Evolutionary conservation across 2,888 invertebrate genomes (phyloP).

Genomic region (Girardia tigrina): DNA sequence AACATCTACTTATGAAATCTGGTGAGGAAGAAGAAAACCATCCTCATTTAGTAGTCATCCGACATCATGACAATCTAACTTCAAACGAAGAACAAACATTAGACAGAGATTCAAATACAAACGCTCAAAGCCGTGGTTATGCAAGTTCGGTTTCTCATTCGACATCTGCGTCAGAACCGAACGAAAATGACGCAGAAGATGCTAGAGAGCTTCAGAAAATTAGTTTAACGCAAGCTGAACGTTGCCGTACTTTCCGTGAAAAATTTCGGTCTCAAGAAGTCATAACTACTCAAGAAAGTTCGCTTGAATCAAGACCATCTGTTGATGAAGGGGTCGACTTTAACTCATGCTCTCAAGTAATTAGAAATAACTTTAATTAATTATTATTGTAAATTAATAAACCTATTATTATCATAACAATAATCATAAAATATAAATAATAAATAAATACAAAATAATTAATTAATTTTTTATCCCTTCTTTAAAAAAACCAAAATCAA

Average conservation of each 20-base stretch:
- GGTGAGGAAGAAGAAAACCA: neutral
- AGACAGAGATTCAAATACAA: slow-evolving; percentile 4
- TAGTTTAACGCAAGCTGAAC: slow-evolving; percentile 12
- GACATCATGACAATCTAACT: neutral
- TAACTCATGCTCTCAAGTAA: slow-evolving; percentile 9
- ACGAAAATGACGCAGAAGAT: slow-evolving; percentile 2
- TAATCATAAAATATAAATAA: too few species aligned
- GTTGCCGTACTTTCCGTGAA: neutral
- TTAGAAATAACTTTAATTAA: too few species aligned
- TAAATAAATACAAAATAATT: too few species aligned
- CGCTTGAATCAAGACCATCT: neutral
- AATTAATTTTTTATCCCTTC: too few species aligned
- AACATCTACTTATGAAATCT: neutral
- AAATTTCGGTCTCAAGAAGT: neutral
- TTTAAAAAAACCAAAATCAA: too few species aligned
- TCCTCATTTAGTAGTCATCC: neutral
- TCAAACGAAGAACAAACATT: neutral
- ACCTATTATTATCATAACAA: too few species aligned
- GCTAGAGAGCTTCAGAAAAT: neutral
- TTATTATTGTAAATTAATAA: too few species aligned
- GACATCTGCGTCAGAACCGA: neutral
- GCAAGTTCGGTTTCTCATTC: neutral
- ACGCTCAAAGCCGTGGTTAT: neutral
- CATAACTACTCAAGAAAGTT: neutral
- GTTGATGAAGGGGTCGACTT: neutral